Conservation (phyloP, 2,888 invertebrate genomes). For the Netelia virgata region DNA sequence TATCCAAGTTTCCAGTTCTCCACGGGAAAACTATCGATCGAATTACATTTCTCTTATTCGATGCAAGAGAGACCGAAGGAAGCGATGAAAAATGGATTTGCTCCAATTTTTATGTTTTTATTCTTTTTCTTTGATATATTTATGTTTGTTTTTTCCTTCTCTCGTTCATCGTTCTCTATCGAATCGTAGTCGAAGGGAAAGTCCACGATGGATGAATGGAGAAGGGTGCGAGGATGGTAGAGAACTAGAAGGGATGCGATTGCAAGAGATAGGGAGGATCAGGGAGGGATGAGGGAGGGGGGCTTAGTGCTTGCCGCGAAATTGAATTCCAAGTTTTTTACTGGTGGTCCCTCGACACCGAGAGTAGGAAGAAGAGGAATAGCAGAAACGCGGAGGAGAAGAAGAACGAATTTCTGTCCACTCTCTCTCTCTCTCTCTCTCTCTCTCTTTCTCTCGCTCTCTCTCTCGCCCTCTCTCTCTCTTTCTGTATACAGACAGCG, state of each 20-base stretch:
- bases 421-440: neutral
- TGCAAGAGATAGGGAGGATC: conserved; percentile 18
- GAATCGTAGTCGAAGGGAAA: conserved; percentile 41
- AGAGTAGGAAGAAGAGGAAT: conserved; percentile 11
- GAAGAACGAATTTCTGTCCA: conserved; percentile 37
- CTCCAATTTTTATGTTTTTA: conserved; percentile 34
- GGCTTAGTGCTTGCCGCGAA: conserved; percentile 63
- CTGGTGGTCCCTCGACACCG: conserved; percentile 49
- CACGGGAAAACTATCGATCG: neutral
- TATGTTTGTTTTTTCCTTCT: neutral
- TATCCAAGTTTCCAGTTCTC: neutral
- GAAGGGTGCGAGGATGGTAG: conserved; percentile 30
- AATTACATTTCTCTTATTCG: conserved; percentile 34
- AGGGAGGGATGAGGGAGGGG: neutral
- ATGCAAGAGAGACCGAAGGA: neutral
- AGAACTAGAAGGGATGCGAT: conserved; percentile 33
- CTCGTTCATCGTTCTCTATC: conserved; percentile 36
- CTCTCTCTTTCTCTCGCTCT: conserved; percentile 2
- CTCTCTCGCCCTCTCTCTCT: conserved; percentile 1
- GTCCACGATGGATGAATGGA: conserved; percentile 38
- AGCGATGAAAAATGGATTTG: conserved; percentile 18
- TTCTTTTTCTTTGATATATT: neutral
- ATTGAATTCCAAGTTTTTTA: conserved; percentile 68
- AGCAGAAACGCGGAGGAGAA: conserved; percentile 22
- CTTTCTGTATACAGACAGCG: conserved; percentile 16